Base-by-base conservation (phyloP, 2,113 vertebrate genomes). In the Oenanthe oenanthe region DNA sequence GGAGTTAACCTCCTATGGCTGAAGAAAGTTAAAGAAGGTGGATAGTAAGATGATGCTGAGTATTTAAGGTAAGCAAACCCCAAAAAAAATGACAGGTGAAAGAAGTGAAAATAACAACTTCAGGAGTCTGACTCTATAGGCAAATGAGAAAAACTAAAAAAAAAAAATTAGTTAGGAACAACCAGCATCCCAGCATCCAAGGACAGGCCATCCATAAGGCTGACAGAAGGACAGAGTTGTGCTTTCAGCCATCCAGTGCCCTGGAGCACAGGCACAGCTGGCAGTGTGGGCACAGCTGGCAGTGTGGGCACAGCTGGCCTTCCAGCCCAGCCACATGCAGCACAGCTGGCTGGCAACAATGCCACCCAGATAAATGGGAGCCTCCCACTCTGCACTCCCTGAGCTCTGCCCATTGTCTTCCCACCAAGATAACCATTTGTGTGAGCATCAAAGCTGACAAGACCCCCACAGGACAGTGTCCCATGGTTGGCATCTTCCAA, bases 231-330 rank as follows among this genome's bases (percentile, higher is more conserved):
- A 65, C 56, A 57, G 80, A 48, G 28, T 19, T 68, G 25, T 57
- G 31, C 21, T 82, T 92, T 56, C 85, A 89, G 28, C 17, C 48
- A 68, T 70, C 2, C 61, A 13, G 6, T 68, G 40, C 57, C 92
- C 73, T 85, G 34, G 25, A 57, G 77, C 57, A 53, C 43, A 29
- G 54, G 50, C 74, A 82, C 74, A 88, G 48, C 75, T 89, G 89
- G 76, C 14, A 8, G 42, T 10, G 9, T 0, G 0, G 43, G 16
- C 63, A 77, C 88, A 91, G 24, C 67, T 86, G 76, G 77, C 47
- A 16, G 32, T 12, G 17, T 0, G 15, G n/a, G 24, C 86, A 92
- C 83, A 95, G 24, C 71, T 92, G 93, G 45, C 63, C 22, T 45
- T 50, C 54, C 71, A 72, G 50, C 42, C 54, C 76, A 76, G 45